Conservation (phyloP, 1,140 invertebrate genomes). For the Drosophila elegans region DNA sequence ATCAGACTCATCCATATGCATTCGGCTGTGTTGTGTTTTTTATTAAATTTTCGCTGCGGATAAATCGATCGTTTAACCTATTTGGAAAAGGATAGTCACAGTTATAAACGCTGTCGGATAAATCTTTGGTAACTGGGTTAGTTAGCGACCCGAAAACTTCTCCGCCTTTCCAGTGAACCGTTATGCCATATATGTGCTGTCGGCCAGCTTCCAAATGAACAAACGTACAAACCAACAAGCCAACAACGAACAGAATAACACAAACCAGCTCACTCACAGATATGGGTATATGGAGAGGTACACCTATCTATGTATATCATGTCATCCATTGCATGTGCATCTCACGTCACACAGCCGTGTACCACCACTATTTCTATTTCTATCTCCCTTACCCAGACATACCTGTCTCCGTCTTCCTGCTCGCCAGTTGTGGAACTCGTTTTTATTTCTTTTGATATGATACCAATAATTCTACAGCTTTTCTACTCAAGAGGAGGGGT, state of each 20-base stretch:
- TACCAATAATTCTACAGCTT: constrained; percentile 68
- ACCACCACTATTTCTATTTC: constrained; percentile 5
- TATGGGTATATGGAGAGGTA: background rate
- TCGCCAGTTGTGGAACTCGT: constrained; percentile 62
- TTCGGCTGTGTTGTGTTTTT: background rate
- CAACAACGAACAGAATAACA: background rate
- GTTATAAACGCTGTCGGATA: constrained; percentile 28
- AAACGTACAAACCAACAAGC: too few relatives aligned
- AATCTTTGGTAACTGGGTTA: constrained; percentile 34
- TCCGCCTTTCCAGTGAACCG: constrained; percentile 46
- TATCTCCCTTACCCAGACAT: constrained; percentile 5
- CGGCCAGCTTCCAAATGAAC: constrained; percentile 16
- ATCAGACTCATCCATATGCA: constrained; percentile 13
- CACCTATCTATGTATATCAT: constrained; percentile 47
- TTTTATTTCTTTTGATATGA: constrained; percentile 64
- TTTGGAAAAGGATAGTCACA: constrained; percentile 34
- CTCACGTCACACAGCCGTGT: constrained; percentile 33
- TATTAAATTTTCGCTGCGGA: background rate
- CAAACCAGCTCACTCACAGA: constrained; percentile 6
- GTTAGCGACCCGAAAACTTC: constrained; percentile 42
- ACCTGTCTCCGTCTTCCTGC: constrained; percentile 27
- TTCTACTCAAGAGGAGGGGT: constrained; percentile 6
- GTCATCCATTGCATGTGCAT: constrained; percentile 61
- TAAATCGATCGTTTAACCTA: constrained; percentile 29
- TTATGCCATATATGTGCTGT: constrained; percentile 38